A percentile compares a stretch with the other conserved stretches of the same genome.
Conservation (phyloP, 2,113 vertebrate genomes). For the Prinia subflava region DNA sequence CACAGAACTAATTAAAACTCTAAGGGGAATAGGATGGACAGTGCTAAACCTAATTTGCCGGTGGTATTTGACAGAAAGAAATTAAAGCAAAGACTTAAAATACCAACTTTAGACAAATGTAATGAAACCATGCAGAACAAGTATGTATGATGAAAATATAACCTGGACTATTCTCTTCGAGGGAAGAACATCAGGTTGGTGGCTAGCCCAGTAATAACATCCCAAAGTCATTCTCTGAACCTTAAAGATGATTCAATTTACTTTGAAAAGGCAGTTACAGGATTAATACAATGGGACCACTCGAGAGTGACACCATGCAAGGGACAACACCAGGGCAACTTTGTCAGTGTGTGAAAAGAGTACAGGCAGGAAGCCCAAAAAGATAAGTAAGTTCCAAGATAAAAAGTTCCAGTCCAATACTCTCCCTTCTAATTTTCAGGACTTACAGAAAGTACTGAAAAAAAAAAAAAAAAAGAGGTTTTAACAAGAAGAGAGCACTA, state of each 20-base stretch:
- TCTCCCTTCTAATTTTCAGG: not conserved
- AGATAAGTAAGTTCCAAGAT: not conserved
- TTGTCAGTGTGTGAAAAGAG: not conserved
- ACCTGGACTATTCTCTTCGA: not conserved
- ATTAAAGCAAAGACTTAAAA: not conserved
- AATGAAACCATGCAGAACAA: slow-evolving; percentile 6
- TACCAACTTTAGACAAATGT: not conserved
- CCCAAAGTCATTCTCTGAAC: slow-evolving; percentile 19
- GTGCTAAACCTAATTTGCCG: not conserved
- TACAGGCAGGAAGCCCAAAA: not conserved
- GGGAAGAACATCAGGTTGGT: not conserved
- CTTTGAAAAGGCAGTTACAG: not conserved
- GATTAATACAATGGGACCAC: slow-evolving; percentile 1
- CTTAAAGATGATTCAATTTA: slow-evolving; percentile 27
- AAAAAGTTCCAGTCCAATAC: not conserved
- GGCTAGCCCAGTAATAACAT: not conserved
- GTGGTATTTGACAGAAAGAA: not conserved
- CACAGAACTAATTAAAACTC: not conserved
- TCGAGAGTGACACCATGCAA: not conserved
- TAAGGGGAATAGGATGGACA: not conserved
- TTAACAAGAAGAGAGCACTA: not conserved
- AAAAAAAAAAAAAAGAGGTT: not conserved
- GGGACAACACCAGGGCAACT: rapidly evolving
- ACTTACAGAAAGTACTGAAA: not conserved
- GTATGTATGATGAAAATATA: not conserved